Percentiles rank a stretch among this genome's conserved stretches.
Conservation (phyloP, 2,113 vertebrate species). For the Chamaea fasciata region DNA sequence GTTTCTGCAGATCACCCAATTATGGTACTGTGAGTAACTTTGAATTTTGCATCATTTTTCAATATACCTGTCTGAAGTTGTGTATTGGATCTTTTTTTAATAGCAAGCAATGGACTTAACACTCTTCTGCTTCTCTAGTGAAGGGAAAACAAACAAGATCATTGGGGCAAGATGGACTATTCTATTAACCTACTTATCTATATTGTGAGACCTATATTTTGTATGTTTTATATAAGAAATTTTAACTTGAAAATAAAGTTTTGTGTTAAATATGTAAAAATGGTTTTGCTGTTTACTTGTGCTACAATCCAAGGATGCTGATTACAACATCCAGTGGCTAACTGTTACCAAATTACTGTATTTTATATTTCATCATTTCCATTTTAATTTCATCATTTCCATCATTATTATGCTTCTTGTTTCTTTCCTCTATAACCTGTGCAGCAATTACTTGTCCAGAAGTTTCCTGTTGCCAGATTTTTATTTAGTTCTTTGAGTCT, state of each 20-base stretch:
- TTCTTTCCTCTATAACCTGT: neutral
- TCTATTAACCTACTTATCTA: neutral
- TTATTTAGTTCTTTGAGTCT: neutral
- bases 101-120: neutral
- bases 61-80: neutral
- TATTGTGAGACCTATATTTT: neutral
- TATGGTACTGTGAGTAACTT: neutral
- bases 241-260: constrained; percentile 12
- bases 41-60: neutral
- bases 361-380: neutral
- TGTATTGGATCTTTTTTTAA: neutral
- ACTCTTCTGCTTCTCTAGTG: neutral
- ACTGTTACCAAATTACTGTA: neutral
- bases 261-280: neutral
- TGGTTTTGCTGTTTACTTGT: neutral
- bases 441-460: neutral
- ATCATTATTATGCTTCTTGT: neutral
- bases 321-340: neutral
- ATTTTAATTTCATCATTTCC: neutral
- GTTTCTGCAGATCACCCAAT: neutral
- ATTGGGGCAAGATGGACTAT: neutral
- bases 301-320: neutral
- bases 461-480: neutral
- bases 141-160: neutral
- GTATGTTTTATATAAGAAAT: neutral